These are phyloP conservation scores for Saturnia pavonia DNA, from an alignment of 2,888 invertebrate species.

Conservation along the genomic window DNA sequence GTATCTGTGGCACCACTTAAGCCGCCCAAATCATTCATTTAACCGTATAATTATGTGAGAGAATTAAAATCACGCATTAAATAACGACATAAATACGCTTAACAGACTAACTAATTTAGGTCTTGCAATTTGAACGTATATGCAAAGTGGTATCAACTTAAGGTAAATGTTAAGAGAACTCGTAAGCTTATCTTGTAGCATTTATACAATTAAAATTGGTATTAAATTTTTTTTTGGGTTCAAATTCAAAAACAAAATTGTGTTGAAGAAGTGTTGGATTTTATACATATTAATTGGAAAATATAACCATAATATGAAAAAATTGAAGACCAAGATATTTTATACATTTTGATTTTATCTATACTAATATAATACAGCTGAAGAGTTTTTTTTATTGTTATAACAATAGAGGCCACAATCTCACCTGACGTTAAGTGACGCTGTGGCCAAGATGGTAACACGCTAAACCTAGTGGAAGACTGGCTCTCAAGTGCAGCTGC, in stretches of 20 bases:
- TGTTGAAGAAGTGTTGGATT: background rate
- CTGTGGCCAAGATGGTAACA: background rate
- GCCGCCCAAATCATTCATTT: constrained; percentile 22
- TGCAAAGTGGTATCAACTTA: background rate
- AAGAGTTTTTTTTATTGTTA: too few relatives aligned
- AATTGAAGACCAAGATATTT: too few relatives aligned
- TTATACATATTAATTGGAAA: too few relatives aligned
- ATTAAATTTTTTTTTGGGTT: background rate
- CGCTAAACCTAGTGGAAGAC: too few relatives aligned
- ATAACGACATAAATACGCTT: background rate
- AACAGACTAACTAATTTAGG: background rate
- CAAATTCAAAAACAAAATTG: background rate
- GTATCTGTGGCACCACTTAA: constrained; percentile 20
- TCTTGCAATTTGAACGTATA: constrained; percentile 4
- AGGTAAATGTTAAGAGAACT: background rate
- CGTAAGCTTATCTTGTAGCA: constrained; percentile 4
- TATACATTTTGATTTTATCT: too few relatives aligned
- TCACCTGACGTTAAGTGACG: background rate
- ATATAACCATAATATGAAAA: too few relatives aligned
- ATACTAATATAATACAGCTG: background rate
- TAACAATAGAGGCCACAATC: background rate
- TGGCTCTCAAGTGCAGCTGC: too few relatives aligned
- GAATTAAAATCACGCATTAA: constrained; percentile 17
- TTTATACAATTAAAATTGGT: background rate
- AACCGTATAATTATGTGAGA: constrained; percentile 22